Evolutionary conservation across 1,140 invertebrate genomes (phyloP).

Genomic region (Stenopsyche tienmushanensis): DNA sequence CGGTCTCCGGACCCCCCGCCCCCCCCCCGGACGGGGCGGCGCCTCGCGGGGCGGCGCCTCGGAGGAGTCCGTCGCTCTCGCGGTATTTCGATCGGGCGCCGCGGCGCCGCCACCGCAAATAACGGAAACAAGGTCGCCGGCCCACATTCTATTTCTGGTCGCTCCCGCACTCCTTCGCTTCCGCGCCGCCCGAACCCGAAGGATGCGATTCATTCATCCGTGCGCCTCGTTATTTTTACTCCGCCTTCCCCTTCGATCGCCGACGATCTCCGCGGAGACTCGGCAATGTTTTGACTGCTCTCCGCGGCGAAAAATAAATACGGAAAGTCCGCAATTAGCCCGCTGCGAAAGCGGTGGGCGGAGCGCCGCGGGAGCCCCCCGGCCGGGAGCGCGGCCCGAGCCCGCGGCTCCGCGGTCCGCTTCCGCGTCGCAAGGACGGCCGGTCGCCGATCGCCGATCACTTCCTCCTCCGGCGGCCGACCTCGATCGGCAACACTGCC

Average conservation of each 20-base stretch:
- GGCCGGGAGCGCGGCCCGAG: neutral
- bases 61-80: neutral
- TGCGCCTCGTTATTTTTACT: neutral
- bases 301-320: slow-evolving; percentile 28
- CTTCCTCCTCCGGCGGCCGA: neutral
- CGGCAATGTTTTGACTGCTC: slow-evolving; percentile 18
- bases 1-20: too few species aligned
- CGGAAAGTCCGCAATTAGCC: slow-evolving; percentile 9
- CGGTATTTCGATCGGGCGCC: slow-evolving; percentile 25
- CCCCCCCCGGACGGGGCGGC: neutral
- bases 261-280: neutral
- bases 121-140: slow-evolving; percentile 41
- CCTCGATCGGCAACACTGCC: slow-evolving; percentile 1
- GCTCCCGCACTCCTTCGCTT: too few species aligned
- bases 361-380: too few species aligned
- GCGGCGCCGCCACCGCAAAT: slow-evolving; percentile 36
- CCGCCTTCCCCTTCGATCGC: neutral
- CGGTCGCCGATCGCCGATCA: slow-evolving; percentile 1
- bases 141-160: slow-evolving; percentile 41
- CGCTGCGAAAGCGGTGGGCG: neutral
- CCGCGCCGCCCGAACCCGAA: slow-evolving; percentile 26
- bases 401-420: slow-evolving; percentile 15
- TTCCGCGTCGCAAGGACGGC: too few species aligned
- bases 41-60: neutral
- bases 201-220: neutral